Evolutionary conservation across 2,113 vertebrate genomes (phyloP).

Genomic region (Baryphthengus martii): DNA sequence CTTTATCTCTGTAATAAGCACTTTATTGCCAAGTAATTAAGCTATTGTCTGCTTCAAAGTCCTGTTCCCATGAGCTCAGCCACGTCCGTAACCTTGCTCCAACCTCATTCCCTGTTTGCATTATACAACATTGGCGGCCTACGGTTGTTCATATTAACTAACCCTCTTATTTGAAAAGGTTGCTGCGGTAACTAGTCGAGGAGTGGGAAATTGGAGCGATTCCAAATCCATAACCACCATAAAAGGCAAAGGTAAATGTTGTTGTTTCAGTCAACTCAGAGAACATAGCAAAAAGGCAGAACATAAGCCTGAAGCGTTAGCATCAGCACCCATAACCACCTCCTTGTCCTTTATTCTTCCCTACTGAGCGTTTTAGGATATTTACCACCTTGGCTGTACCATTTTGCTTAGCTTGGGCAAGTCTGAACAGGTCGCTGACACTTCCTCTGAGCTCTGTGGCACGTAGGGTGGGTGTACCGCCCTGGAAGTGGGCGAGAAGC

Average conservation of each 20-base stretch:
- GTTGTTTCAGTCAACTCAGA: not conserved
- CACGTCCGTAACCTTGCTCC: not conserved
- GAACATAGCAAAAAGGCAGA: not conserved
- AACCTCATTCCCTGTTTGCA: not conserved
- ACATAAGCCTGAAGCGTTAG: not conserved
- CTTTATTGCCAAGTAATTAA: slow-evolving; percentile 37
- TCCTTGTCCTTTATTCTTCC: not conserved
- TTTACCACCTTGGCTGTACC: not conserved
- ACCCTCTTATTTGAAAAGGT: slow-evolving; percentile 77
- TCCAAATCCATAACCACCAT: slow-evolving; percentile 87
- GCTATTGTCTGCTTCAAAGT: slow-evolving; percentile 13
- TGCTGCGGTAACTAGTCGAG: slow-evolving; percentile 91
- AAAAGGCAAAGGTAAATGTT: slow-evolving; percentile 79
- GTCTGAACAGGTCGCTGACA: not conserved
- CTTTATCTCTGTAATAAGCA: slow-evolving; percentile 28
- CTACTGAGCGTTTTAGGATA: rapidly evolving
- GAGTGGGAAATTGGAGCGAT: slow-evolving; percentile 92
- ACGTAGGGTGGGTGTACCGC: not conserved
- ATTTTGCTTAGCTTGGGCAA: not conserved
- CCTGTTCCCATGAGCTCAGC: not conserved
- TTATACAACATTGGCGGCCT: not conserved
- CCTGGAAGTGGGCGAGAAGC: not conserved
- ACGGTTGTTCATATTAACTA: slow-evolving; percentile 26
- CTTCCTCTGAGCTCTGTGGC: not conserved
- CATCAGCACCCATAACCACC: not conserved